Evolutionary conservation across 2,113 vertebrate genomes (phyloP), one percentile per base, ranked within the genome.

Genomic region (Asarcornis scutulata): DNA sequence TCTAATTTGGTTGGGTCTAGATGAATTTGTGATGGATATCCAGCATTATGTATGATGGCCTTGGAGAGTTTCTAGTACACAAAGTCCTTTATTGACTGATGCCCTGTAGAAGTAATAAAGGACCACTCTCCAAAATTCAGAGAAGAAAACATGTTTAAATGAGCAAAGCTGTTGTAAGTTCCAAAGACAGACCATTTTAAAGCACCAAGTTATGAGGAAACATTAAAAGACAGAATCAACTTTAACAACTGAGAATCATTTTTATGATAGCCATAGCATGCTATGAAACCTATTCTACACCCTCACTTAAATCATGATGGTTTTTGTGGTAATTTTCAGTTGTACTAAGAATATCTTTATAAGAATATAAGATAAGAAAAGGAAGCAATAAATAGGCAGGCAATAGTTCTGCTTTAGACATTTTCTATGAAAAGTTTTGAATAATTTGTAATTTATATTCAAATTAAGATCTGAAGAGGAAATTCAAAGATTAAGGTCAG

Each of bases 241-340:
- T 94, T 95, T 94, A 95, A 95, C 80, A 91, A 95, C 73, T 52
- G 60, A 80, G 84, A 94, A 95, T 86, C 46, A 46, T 78, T 95
- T 96, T 96, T 89, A 91, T n/a, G 36, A 64, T 81, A 77, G 81
- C 32, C 56, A 64, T 87, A 93, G 85, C 36, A 93, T 0, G 12
- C 93, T 79, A n/a, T 60, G 66, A 95, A 90, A 68, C 7, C 0
- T 72, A 13, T 69, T 92, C 73, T 84, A 66, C 58, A 66, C 23
- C n/a, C 44, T 86, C 34, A 83, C 79, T 91, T 91, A 86, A 86
- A 94, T 90, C 80, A 66, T 50, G 5, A 76, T 66, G 40, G 3
- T 4, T 88, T 95, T 94, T 69, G 91, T 82, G 62, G 58, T 68
- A 86, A 84, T 91, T 91, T 84, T 93, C 79, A 74, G 34, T 60